Base-by-base conservation (phyloP, 2,113 vertebrate genomes). In the Pipa parva region DNA sequence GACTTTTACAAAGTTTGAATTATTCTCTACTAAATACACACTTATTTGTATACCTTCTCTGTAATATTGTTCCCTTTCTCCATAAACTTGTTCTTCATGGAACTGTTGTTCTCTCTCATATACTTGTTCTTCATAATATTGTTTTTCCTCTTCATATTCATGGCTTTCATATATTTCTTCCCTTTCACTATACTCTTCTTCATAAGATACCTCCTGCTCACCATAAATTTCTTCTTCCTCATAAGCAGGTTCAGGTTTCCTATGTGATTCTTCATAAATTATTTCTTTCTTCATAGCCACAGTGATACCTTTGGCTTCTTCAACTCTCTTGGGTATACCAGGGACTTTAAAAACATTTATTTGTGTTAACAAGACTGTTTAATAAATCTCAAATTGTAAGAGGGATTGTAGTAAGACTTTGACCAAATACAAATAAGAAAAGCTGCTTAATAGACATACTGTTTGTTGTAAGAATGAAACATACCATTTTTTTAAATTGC, bases 161-260 rank as follows among this genome's bases (percentile, higher is more conserved):
- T 59, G 65, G 26, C 56, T 51, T 25, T 70, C 66, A 31, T 70
- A 70, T 13, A 54, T 25, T 54, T 88, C 83, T 21, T 85, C 75
- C 24, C 15, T 45, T 37, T 33, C 9, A 4, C 12, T 48, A 25
- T 61, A 60, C 11, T 58, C 55, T 29, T 72, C 75, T 60, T 74
- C 81, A 6, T 78, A 80, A 31, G 80, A 75, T n/a, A 77, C 63
- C 12, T 81, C 77, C 2, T 72, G 67, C 76, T 86, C 87, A 7
- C 77, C 86, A 59, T 83, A 84, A 61, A 85, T 83, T 71, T 89
- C 87, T 68, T 89, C 87, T 65, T 88, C 83, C 71, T 89, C 87
- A 1, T 86, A 84, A 70, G 49, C 21, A 63, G 88, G 79, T 65
- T 26, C 77, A 20, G 70, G 80, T 1, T 63, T 48, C 64, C 79